Evolutionary conservation across 2,113 vertebrate genomes (phyloP), one percentile per base, ranked within the genome.

Genomic region (Dicrurus megarhynchus): DNA sequence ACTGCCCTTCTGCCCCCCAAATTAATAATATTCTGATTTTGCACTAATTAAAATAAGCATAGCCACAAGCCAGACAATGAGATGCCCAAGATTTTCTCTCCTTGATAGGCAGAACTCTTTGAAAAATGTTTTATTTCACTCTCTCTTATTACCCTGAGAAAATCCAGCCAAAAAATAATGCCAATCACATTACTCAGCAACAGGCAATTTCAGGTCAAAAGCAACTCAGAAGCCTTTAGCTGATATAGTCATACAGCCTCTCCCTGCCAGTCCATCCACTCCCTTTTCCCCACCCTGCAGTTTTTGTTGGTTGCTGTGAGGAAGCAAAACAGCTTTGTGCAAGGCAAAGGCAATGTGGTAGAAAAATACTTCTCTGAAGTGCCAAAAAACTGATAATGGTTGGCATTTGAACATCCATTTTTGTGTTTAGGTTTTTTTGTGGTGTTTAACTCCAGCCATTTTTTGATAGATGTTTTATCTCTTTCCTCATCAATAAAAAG

Each of bases 271-370:
- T 20, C 42, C 3, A 1, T 21, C 39, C 14, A 14, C 32, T n/a
- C 16, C 22, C 49, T 37, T 42, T 46, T 14, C 10, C 39, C 13
- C 8, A 53, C 9, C 3, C 42, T 0, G 0, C 14, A 74, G 16
- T 22, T 81, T 75, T 44, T 80, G 9, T 32, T 55, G 26, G 17
- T 23, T 74, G 26, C 15, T 83, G 21, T 21, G 13, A 78, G 41
- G 18, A 70, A 59, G 44, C 35, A 64, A 60, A 65, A 41, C 24
- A 56, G 19, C 18, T 87, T 46, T 63, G 24, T 74, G 22, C 41
- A 73, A 65, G 32, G 26, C 30, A 79, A 70, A 84, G 21, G 16
- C 26, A 42, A 67, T 3, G 16, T 27, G 33, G 33, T 35, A 87
- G 55, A 59, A 85, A 79, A 60, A 42, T 30, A 37, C 41, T 71